Evolutionary conservation across 2,888 invertebrate genomes (phyloP), one percentile per base, ranked within the genome.

Genomic region (Endotricha flammealis): DNA sequence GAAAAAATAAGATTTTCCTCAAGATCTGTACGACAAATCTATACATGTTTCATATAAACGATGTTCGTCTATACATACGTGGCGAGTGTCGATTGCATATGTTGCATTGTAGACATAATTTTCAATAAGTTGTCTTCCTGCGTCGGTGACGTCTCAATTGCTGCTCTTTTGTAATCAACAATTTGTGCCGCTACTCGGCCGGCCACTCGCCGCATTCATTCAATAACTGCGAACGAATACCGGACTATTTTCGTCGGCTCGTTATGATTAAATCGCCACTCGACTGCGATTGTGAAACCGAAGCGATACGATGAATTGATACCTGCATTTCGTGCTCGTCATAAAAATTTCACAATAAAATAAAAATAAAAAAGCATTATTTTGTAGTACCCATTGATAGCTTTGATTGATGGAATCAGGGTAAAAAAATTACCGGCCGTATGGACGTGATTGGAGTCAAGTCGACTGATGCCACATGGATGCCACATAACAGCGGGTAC

Each of bases 131-230:
- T 48, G 62, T 58, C 64, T 80, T 83, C 82, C 83, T 82, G 81
- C 71, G 68, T 44, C 62, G 61, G 67, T 74, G 75, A 80, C 79
- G 71, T 75, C 76, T 82, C 82, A 83, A 83, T 83, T 80, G 82
- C 69, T 78, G 78, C 80, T 83, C 85, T 83, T 85, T 83, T 83
- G 81, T 83, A 81, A 83, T 81, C 79, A 78, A 70, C 80, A 75
- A 81, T 80, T 76, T 81, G 79, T 78, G 73, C 70, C 72, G 70
- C 66, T 71, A 73, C 67, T 70, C 69, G 54, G 57, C 64, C 65
- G 65, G 63, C 66, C 74, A 68, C 68, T 78, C 68, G 63, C 57
- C 55, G 59, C 49, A 62, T 66, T 70, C 72, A 75, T 75, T 74
- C 78, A 77, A 72, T 75, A 74, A 73, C 64, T 64, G 67, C 68